Percentiles rank a stretch among this genome's conserved stretches.
phyloP scores from a whole-genome alignment of 92 coral and sea anemone genomes.

The Pocillopora meandrina region DNA sequence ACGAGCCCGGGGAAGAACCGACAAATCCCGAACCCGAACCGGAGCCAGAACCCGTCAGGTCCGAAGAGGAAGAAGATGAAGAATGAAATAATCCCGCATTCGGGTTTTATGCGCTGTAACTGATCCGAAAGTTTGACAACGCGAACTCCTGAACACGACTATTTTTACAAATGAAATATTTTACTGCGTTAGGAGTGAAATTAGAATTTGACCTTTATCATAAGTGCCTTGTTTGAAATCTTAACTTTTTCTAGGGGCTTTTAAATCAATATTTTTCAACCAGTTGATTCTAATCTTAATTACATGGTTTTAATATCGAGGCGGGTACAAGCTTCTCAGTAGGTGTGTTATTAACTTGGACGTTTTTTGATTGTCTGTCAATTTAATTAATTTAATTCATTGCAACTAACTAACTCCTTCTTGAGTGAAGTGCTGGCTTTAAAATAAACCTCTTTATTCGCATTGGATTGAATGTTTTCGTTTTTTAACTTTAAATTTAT shows the following conservation, averaged over 20 bases:
- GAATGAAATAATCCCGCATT: conserved; percentile 22
- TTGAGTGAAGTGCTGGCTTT: neutral
- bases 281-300: neutral
- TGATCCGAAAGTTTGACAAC: conserved; percentile 19
- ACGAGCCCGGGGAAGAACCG: neutral
- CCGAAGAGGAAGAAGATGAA: conserved; percentile 33
- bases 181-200: neutral
- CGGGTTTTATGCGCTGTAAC: neutral
- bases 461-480: neutral
- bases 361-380: neutral
- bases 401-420: neutral
- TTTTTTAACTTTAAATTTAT: too few species aligned
- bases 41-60: conserved; percentile 12
- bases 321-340: neutral
- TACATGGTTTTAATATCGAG: neutral
- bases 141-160: neutral
- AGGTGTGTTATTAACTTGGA: neutral
- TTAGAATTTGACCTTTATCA: neutral
- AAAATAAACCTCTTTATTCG: conserved; percentile 3
- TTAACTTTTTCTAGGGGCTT: neutral
- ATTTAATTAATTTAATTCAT: neutral
- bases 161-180: neutral
- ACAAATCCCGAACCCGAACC: conserved; percentile 17
- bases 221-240: neutral
- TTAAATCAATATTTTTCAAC: neutral